phyloP scores from a whole-genome alignment of 1,140 invertebrate species.

The Artemia franciscana region DNA sequence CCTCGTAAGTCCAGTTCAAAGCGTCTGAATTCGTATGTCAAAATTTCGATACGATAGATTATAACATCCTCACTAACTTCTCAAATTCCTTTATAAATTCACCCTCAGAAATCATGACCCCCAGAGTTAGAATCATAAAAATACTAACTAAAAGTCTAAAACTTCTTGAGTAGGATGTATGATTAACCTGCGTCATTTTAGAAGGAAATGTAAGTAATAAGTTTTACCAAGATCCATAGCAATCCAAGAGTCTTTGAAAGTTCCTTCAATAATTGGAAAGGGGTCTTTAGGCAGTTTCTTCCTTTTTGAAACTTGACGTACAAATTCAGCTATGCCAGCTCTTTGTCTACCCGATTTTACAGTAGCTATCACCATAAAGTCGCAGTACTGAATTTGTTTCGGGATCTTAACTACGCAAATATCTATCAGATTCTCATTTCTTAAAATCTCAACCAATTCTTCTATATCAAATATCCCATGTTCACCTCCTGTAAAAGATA shows the following conservation, averaged over 20 bases:
- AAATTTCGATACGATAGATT: too few relatives aligned
- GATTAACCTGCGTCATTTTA: too few relatives aligned
- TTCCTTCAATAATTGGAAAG: conserved; percentile 50
- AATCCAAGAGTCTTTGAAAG: conserved; percentile 50
- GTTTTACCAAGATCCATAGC: conserved; percentile 63
- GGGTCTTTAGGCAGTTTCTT: conserved; percentile 36
- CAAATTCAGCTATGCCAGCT: conserved; percentile 42
- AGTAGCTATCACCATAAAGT: conserved; percentile 53
- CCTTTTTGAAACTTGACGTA: conserved; percentile 51
- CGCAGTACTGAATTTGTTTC: conserved; percentile 44
- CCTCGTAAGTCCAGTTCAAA: too few relatives aligned
- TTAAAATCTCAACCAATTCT: conserved; percentile 50
- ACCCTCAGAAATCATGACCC: too few relatives aligned
- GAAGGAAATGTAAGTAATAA: too few relatives aligned
- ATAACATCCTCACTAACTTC: too few relatives aligned
- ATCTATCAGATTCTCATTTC: conserved; percentile 47
- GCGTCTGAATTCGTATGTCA: too few relatives aligned
- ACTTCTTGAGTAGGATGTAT: too few relatives aligned
- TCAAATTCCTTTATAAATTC: too few relatives aligned
- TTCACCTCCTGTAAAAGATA: conserved; percentile 36
- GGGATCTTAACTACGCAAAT: conserved; percentile 59
- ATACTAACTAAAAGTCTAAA: too few relatives aligned
- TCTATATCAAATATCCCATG: conserved; percentile 64
- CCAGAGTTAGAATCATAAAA: too few relatives aligned
- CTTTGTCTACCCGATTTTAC: conserved; percentile 43